Evolutionary conservation across 2,113 vertebrate genomes (phyloP), one percentile per base, ranked within the genome.

Genomic region (Polypterus bichir): DNA sequence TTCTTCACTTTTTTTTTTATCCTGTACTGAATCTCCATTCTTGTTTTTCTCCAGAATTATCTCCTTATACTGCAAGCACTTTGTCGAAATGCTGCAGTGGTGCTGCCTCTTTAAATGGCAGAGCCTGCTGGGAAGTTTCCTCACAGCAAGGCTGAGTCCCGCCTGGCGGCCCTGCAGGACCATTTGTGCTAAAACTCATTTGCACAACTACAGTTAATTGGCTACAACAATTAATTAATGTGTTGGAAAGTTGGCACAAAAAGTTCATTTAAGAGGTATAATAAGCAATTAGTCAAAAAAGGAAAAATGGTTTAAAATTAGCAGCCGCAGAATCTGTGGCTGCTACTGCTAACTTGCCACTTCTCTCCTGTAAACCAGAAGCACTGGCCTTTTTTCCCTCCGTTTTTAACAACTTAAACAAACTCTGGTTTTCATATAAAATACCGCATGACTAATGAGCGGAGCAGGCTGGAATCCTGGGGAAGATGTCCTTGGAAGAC

Each of bases 221-320:
- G 92, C 92, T 95, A 91, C 93, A 93, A 93, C 92, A 95, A 96
- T 97, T 97, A 97, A 97, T 96, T 96, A 96, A 96, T 96, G 92
- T 96, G 91, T 97, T 93, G 89, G 89, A 96, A 94, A 94, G 92
- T 94, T 94, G 92, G 92, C 91, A 94, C 91, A 86, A 85, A 86
- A 87, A 86, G 83, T 87, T 87, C 78, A 85, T 86, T 86, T 86
- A 86, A 87, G 81, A 81, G 83, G 82, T 86, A 86, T 87, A 85
- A 86, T 86, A 85, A 84, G 81, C 83, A 86, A 85, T 86, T 86
- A 84, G 79, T 75, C 74, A 75, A 74, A 81, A 78, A 77, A 77
- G 77, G 44, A 57, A 60, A 64, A 60, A 70, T 59, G 27, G 27
- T 53, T 60, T 62, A 46, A n/a, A 53, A 49, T 52, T 61, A 55